Evolutionary conservation across 2,113 vertebrate genomes (phyloP).

Genomic region (Petaurus breviceps): DNA sequence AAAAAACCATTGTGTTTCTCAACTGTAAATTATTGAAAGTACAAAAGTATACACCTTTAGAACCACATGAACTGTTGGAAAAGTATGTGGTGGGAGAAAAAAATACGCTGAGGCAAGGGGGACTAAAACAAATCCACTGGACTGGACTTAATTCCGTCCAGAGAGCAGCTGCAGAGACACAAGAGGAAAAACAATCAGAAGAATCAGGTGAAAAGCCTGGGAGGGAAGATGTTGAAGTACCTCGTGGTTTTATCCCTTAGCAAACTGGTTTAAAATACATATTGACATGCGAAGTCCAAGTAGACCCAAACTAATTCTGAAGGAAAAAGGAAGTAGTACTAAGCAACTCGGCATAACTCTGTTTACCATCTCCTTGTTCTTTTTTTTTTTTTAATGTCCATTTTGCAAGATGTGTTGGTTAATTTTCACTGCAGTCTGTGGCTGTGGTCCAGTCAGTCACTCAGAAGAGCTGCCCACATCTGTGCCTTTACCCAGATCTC

Average conservation of each 20-base stretch:
- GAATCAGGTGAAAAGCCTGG: conserved; percentile 1
- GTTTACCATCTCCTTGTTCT: not conserved
- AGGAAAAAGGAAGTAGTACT: conserved; percentile 36
- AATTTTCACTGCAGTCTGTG: not conserved
- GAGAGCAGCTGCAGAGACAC: conserved; percentile 35
- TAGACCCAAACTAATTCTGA: not conserved
- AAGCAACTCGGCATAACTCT: conserved; percentile 30
- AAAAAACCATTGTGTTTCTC: not conserved
- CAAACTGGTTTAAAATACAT: conserved; percentile 5
- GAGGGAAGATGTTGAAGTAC: not conserved
- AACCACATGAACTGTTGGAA: not conserved
- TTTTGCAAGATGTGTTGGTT: not conserved
- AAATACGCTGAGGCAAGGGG: conserved; percentile 58
- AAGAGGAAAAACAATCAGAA: not conserved
- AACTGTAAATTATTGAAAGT: conserved; percentile 46
- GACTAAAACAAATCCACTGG: conserved; percentile 44
- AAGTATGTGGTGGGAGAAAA: conserved; percentile 9
- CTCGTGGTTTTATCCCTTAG: not conserved
- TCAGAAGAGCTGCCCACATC: conserved; percentile 17
- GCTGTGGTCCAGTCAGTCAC: not conserved
- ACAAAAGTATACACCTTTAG: conserved; percentile 39
- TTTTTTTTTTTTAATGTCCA: conserved; percentile 17
- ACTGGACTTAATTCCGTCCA: conserved; percentile 45
- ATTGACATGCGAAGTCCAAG: conserved; percentile 34
- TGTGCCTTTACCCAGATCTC: not conserved